Percentiles rank a stretch among this genome's conserved stretches.
Evolutionary conservation across 2,888 invertebrate species (phyloP).

Genomic region (Thumatha senex): DNA sequence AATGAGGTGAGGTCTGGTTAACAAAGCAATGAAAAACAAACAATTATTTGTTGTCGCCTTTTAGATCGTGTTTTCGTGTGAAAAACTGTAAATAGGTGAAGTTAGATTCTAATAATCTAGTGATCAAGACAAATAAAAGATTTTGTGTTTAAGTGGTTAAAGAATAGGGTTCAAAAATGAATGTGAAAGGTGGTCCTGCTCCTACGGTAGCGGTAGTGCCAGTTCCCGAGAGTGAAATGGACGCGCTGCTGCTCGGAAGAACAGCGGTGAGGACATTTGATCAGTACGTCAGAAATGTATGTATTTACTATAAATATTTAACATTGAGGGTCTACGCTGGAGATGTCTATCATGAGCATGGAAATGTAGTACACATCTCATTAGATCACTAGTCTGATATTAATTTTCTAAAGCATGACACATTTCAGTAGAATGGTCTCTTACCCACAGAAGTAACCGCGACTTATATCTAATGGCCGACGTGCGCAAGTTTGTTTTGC

Average conservation of each 20-base stretch:
- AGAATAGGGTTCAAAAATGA: conserved; percentile 50
- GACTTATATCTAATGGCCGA: too few species aligned
- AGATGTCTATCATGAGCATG: too few species aligned
- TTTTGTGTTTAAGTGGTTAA: conserved; percentile 8
- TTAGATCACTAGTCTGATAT: neutral
- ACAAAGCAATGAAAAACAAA: neutral
- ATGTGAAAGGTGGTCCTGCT: conserved; percentile 70
- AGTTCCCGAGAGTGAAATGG: conserved; percentile 90
- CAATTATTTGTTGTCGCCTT: neutral
- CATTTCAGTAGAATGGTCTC: too few species aligned
- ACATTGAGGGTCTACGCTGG: too few species aligned
- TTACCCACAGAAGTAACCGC: too few species aligned
- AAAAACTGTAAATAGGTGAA: too few species aligned
- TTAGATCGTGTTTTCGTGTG: conserved; percentile 3
- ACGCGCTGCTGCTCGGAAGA: conserved; percentile 89
- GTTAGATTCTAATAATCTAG: neutral
- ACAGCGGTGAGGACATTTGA: conserved; percentile 89
- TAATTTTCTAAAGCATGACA: too few species aligned
- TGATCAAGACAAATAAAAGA: conserved; percentile 1
- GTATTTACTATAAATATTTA: conserved; percentile 48
- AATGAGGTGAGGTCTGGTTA: conserved; percentile 9
- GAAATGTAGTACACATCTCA: too few species aligned
- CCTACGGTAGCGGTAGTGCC: conserved; percentile 85
- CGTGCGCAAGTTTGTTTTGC: too few species aligned
- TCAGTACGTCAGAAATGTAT: conserved; percentile 82